Evolutionary conservation across 2,797 vertebrate genomes (phyloP).

Genomic region (Presbytis comata): DNA sequence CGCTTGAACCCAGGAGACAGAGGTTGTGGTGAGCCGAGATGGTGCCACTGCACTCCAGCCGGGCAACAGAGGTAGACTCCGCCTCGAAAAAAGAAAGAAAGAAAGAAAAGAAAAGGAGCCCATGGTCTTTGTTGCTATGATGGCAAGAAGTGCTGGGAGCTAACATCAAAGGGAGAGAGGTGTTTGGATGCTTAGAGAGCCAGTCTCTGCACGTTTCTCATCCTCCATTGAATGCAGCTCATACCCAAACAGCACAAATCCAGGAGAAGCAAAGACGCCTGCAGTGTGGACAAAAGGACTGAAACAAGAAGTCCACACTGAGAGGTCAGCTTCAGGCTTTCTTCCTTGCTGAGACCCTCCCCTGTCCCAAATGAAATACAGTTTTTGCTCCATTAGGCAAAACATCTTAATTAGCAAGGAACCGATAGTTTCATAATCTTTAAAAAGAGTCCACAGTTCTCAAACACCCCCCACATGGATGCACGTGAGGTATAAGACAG

Average conservation of each 20-base stretch:
- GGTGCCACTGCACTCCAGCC: not conserved
- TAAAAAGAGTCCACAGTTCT: not conserved
- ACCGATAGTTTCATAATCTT: not conserved
- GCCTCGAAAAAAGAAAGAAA: too few species aligned
- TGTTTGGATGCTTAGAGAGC: not conserved
- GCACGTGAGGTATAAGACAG: not conserved
- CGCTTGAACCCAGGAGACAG: not conserved
- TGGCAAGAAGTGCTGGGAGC: not conserved
- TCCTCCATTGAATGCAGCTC: not conserved
- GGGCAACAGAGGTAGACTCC: not conserved
- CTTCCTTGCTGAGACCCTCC: not conserved
- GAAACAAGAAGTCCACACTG: rapidly evolving
- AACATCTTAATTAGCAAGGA: not conserved
- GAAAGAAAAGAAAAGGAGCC: not conserved
- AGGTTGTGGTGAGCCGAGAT: not conserved
- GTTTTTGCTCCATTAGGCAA: not conserved
- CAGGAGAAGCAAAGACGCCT: not conserved
- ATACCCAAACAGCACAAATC: not conserved
- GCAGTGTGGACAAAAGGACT: too few species aligned
- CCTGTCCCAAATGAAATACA: not conserved
- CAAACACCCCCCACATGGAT: not conserved
- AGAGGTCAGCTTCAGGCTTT: not conserved
- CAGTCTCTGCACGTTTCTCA: not conserved
- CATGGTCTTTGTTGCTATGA: not conserved
- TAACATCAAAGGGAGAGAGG: not conserved